phyloP scores from a whole-genome alignment of 2,113 vertebrate species.

The Pseudopipra pipra region DNA sequence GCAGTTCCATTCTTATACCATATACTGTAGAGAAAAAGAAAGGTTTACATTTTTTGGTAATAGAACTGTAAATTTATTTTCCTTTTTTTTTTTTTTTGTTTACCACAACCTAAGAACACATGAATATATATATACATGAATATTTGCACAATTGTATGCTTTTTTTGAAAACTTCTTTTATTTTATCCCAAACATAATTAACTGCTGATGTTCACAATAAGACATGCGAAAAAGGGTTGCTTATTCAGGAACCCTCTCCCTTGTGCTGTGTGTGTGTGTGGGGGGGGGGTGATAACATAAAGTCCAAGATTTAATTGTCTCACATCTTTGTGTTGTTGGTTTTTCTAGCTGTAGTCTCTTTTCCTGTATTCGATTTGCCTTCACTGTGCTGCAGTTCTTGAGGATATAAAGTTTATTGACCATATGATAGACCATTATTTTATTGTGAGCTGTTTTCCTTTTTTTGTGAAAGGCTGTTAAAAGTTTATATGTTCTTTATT shows the following conservation, averaged over 20 bases:
- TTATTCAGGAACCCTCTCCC: neutral
- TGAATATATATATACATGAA: neutral
- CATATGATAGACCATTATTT: neutral
- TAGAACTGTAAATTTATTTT: neutral
- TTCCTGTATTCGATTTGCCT: neutral
- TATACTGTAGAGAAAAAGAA: neutral
- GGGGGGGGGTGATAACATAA: neutral
- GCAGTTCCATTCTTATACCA: neutral
- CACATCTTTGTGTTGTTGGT: accelerated
- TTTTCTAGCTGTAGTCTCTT: neutral
- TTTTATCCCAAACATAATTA: neutral
- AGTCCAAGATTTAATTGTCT: neutral
- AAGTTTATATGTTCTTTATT: neutral
- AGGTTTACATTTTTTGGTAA: neutral
- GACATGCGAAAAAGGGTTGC: neutral
- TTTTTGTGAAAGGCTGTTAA: neutral
- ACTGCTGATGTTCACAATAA: neutral
- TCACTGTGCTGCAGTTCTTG: neutral
- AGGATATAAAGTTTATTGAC: neutral
- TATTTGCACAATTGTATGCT: neutral
- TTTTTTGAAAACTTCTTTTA: neutral
- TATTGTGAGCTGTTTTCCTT: neutral
- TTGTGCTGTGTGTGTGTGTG: neutral
- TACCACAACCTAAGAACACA: neutral
- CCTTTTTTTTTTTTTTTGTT: neutral